Evolutionary conservation across 2,113 vertebrate genomes (phyloP).

Genomic region (Seriola aureovittata): DNA sequence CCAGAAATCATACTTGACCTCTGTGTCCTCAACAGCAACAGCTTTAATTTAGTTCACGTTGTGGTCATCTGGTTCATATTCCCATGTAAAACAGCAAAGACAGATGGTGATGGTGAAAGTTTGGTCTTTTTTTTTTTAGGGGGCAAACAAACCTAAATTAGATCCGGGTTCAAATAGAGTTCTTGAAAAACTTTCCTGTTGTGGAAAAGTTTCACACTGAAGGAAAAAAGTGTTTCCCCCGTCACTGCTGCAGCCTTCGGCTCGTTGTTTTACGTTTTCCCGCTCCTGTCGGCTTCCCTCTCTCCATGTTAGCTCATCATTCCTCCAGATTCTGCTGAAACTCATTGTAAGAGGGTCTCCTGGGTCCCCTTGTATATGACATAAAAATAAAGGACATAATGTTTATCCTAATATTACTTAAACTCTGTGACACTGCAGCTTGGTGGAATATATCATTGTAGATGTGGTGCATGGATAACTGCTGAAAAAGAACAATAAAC

Average conservation of each 20-base stretch:
- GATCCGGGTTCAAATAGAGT: neutral
- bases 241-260: constrained; percentile 22
- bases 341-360: constrained; percentile 65
- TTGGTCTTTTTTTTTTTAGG: neutral
- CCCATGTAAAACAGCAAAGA: neutral
- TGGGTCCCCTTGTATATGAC: constrained; percentile 69
- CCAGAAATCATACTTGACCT: neutral
- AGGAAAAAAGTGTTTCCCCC: neutral
- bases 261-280: neutral
- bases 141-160: no score
- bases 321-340: constrained; percentile 57
- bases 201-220: constrained; percentile 5
- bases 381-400: constrained; percentile 66
- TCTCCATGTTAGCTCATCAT: constrained; percentile 30
- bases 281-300: constrained; percentile 1
- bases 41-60: neutral
- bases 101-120: neutral
- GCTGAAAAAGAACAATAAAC: constrained; percentile 86
- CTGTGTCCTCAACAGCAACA: neutral
- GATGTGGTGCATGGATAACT: constrained; percentile 88
- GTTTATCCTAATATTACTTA: constrained; percentile 73
- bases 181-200: neutral
- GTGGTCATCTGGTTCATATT: neutral
- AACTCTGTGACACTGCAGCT: constrained; percentile 81
- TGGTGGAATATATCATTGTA: constrained; percentile 86